Evolutionary conservation across 2,888 invertebrate species (phyloP).

Genomic region (Shargacucullia verbasci): DNA sequence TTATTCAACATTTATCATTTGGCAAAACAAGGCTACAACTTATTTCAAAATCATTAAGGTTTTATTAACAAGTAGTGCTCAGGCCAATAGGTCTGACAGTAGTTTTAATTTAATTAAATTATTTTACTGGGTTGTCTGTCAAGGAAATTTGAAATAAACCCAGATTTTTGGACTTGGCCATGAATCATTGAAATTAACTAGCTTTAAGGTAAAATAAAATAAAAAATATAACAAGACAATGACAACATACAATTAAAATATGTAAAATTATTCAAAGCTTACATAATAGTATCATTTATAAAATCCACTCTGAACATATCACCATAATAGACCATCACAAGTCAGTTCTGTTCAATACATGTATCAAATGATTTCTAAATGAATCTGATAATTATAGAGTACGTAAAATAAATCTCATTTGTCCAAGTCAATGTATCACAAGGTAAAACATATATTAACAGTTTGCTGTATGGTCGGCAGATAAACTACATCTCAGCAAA

Average conservation of each 20-base stretch:
- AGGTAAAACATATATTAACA: conserved; percentile 33
- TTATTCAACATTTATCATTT: neutral
- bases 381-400: conserved; percentile 4
- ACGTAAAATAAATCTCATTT: conserved; percentile 1
- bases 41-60: conserved; percentile 6
- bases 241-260: neutral
- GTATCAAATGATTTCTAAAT: too few relatives aligned
- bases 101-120: conserved; percentile 18
- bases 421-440: conserved; percentile 32
- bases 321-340: too few relatives aligned
- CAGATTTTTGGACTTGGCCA: conserved; percentile 68
- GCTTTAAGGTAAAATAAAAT: conserved; percentile 26
- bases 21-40: neutral
- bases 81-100: too few relatives aligned
- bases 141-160: conserved; percentile 74
- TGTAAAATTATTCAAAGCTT: neutral
- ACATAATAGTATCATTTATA: neutral
- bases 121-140: conserved; percentile 55
- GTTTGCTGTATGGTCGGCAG: conserved; percentile 11
- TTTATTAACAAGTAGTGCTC: too few relatives aligned
- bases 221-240: neutral
- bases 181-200: conserved; percentile 73
- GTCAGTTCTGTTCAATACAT: too few relatives aligned
- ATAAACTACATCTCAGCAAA: conserved; percentile 12
- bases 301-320: too few relatives aligned